Percentiles rank a stretch among this genome's conserved stretches.
Conservation (phyloP, 2,113 vertebrate genomes). For the Colinus virginianus region DNA sequence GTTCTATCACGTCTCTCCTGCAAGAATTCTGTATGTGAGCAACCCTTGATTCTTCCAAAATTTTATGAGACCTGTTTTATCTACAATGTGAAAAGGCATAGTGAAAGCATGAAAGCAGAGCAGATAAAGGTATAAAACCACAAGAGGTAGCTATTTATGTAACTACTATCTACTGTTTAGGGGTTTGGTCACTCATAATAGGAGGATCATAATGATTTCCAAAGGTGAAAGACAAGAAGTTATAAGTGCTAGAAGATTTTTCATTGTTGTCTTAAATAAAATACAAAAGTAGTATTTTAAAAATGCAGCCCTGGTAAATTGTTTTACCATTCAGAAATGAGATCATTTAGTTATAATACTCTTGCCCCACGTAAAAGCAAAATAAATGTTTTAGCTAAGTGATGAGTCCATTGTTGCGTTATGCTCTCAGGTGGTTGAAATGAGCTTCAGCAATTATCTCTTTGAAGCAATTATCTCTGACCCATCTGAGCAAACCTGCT, state of each 20-base stretch:
- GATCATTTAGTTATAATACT: background rate
- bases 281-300: background rate
- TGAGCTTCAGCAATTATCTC: background rate
- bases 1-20: background rate
- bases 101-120: background rate
- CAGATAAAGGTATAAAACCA: background rate
- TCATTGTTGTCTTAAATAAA: background rate
- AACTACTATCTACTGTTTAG: background rate
- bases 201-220: background rate
- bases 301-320: background rate
- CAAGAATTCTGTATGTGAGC: rapidly evolving
- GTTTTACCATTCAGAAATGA: background rate
- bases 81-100: background rate
- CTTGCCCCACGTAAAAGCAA: background rate
- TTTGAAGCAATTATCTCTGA: background rate
- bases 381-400: background rate
- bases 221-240: background rate
- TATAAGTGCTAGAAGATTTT: background rate
- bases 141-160: background rate
- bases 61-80: background rate
- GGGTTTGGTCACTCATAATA: background rate
- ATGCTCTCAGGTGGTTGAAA: background rate
- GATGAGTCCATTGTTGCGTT: background rate
- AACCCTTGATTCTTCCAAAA: background rate
- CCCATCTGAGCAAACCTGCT: background rate